A percentile compares a stretch with the other conserved stretches of the same genome.
These are phyloP conservation scores for Trichosurus vulpecula DNA, from an alignment of 2,797 vertebrate genomes.

Conservation along the genomic window DNA sequence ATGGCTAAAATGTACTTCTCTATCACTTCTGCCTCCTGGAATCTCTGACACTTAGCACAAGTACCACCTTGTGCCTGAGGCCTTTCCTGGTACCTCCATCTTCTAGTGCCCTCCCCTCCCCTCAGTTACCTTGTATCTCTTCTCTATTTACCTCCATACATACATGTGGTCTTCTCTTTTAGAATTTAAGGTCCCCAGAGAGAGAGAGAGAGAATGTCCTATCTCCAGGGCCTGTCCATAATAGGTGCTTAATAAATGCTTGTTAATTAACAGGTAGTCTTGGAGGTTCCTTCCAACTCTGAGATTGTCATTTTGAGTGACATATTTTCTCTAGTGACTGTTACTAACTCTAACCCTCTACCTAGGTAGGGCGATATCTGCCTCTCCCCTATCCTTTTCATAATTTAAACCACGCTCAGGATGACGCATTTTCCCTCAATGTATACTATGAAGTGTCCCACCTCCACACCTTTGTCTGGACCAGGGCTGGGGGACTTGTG, in stretches of 20 bases:
- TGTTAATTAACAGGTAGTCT: not conserved
- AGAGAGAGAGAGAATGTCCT: not conserved
- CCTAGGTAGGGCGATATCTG: not conserved
- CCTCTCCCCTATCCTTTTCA: not conserved
- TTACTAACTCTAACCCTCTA: not conserved
- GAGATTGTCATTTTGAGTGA: not conserved
- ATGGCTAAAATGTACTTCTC: not conserved
- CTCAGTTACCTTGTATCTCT: not conserved
- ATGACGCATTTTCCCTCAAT: not conserved
- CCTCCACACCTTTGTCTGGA: not conserved
- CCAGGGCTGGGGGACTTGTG: too few relatives aligned
- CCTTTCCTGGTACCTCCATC: not conserved
- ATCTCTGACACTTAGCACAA: not conserved
- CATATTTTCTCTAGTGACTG: not conserved
- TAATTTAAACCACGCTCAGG: not conserved
- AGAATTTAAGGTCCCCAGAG: too few relatives aligned
- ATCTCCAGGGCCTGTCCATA: not conserved
- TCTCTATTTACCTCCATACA: not conserved
- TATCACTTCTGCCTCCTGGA: not conserved
- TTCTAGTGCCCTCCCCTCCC: not conserved
- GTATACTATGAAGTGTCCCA: not conserved
- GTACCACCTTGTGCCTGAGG: not conserved
- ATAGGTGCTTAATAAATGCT: not conserved
- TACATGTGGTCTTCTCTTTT: not conserved
- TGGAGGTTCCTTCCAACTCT: not conserved